A percentile compares a stretch with the other conserved stretches of the same genome.
Evolutionary conservation across 2,113 vertebrate species (phyloP).

Genomic region (Lagopus leucura): DNA sequence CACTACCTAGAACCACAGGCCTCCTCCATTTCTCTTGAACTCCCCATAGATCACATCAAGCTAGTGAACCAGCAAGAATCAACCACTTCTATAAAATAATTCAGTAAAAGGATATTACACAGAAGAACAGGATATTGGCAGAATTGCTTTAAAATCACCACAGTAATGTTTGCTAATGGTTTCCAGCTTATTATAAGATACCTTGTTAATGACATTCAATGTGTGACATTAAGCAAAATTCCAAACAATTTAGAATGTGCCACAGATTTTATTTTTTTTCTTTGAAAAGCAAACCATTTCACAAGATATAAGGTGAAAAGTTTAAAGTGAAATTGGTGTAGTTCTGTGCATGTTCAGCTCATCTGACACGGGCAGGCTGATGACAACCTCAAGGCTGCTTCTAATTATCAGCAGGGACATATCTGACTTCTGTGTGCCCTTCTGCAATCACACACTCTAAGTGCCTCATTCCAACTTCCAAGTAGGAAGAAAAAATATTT

Average conservation of each 20-base stretch:
- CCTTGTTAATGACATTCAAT: neutral
- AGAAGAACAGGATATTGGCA: neutral
- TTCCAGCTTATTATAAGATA: neutral
- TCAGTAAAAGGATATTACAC: neutral
- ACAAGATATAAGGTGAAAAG: neutral
- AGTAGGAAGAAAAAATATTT: neutral
- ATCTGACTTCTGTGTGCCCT: constrained; percentile 8
- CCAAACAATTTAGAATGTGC: neutral
- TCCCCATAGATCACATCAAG: neutral
- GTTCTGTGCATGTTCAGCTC: neutral
- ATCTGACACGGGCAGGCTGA: constrained; percentile 49
- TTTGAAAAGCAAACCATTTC: neutral
- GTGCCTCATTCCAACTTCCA: neutral
- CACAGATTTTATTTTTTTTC: too few species aligned
- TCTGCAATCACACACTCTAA: neutral
- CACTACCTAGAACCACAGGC: neutral
- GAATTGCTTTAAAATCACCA: neutral
- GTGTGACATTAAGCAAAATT: neutral
- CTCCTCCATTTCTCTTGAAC: neutral
- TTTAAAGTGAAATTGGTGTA: neutral
- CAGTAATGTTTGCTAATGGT: neutral
- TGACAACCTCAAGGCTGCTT: constrained; percentile 52
- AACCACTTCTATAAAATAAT: neutral
- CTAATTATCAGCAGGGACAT: neutral
- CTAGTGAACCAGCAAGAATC: neutral